Evolutionary conservation across 2,797 vertebrate species (phyloP), one percentile per base, ranked within the genome.

Genomic region (Enteromius thamalakanensis): DNA sequence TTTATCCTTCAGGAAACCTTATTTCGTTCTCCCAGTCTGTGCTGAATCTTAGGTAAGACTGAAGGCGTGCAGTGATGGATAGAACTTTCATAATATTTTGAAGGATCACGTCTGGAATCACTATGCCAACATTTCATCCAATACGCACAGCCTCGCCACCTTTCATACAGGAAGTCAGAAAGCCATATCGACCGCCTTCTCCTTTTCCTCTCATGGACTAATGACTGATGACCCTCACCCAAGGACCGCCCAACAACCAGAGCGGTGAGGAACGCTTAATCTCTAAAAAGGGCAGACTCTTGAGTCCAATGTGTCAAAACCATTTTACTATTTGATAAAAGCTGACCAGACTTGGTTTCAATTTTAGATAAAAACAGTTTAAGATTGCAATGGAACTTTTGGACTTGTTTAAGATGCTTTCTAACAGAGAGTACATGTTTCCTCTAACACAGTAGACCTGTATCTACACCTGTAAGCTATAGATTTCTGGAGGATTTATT

Each of bases 171-270:
- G 80, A 74, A 49, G 40, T 80, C 37, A 74, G 69, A 74, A 70
- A 68, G 17, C 76, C 53, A 53, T 71, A 47, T 84, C 60, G 68
- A 62, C 58, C 47, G 8, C 34, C 62, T 51, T n/a, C 58, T 42
- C 10, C 9, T 29, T 55, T 34, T 67, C 26, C 80, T 75, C 45
- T 82, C 60, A 29, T 40, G n/a, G 34, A 82, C 47, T 82, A 76
- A 82, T 82, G 80, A 82, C 80, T 53, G 21, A 82, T 82, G 80
- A 82, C 71, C 80, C 69, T 81, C 80, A 74, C 78, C 80, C 68
- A 82, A 76, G 6, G 26, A 80, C 79, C 49, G 29, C 83, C 85
- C 69, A 76, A 32, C 74, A 60, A 78, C 74, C 40, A 45, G 5
- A 80, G 45, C 76, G 42, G 76, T 47, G 72, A 82, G 71, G 37